These are phyloP conservation scores for Calonectris borealis DNA, from an alignment of 2,113 vertebrate genomes.

Conservation along the genomic window DNA sequence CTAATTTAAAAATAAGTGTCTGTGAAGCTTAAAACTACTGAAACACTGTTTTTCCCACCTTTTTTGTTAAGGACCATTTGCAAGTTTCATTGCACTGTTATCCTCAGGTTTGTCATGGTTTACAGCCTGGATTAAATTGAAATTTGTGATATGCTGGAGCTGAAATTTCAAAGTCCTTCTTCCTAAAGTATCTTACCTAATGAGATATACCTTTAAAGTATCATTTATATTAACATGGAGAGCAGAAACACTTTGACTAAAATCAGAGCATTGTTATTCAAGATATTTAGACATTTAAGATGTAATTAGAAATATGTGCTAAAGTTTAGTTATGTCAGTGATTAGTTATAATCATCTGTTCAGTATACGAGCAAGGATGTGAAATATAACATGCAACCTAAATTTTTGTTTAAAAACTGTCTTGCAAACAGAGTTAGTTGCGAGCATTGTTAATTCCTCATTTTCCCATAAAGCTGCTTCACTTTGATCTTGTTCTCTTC, in stretches of 20 bases:
- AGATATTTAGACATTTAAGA: background rate
- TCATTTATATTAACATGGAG: background rate
- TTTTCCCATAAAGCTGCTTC: background rate
- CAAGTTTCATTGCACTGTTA: background rate
- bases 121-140: background rate
- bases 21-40: background rate
- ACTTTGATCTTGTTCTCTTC: background rate
- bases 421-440: background rate
- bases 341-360: background rate
- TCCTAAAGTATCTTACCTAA: background rate
- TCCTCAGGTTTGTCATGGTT: background rate
- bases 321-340: background rate
- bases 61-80: background rate
- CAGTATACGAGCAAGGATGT: background rate
- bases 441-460: background rate
- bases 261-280: background rate
- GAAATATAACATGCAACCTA: background rate
- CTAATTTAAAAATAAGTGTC: background rate
- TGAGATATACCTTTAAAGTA: background rate
- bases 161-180: background rate
- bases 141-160: background rate
- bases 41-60: rapidly evolving
- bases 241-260: background rate
- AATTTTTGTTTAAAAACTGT: background rate
- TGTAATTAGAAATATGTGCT: background rate